Conservation (phyloP, 2,888 invertebrate species). For the Carpatolechia fugitivella region DNA sequence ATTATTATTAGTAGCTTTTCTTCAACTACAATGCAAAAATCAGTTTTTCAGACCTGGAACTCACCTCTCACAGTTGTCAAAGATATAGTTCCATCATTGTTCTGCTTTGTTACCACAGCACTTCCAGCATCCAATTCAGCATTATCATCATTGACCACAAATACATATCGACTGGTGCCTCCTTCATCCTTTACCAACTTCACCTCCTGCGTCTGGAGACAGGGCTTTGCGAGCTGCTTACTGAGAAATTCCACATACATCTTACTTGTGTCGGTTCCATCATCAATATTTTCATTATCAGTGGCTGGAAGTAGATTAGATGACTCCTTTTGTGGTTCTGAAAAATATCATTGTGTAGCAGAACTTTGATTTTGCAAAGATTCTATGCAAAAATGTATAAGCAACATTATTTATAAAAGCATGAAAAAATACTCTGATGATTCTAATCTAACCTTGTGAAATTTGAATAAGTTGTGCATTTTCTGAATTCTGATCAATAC, state of each 20-base stretch:
- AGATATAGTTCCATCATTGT: slow-evolving; percentile 67
- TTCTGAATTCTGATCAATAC: neutral
- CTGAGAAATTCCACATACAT: slow-evolving; percentile 55
- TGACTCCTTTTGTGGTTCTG: slow-evolving; percentile 3
- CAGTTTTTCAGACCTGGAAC: too few relatives aligned
- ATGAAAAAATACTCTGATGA: too few relatives aligned
- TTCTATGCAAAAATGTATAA: too few relatives aligned
- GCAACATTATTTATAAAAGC: too few relatives aligned
- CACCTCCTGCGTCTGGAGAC: slow-evolving; percentile 47
- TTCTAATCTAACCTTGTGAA: neutral
- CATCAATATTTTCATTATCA: slow-evolving; percentile 19
- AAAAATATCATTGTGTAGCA: neutral
- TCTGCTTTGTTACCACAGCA: slow-evolving; percentile 61
- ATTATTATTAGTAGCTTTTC: neutral
- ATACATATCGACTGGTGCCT: slow-evolving; percentile 52
- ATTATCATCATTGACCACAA: slow-evolving; percentile 47
- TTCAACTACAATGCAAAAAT: neutral
- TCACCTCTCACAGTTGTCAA: slow-evolving; percentile 57
- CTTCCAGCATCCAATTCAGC: slow-evolving; percentile 30
- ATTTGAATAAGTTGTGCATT: neutral
- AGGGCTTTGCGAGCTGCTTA: slow-evolving; percentile 45
- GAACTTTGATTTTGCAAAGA: too few relatives aligned
- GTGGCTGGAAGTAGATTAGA: neutral
- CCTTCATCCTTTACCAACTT: slow-evolving; percentile 50
- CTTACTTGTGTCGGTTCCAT: slow-evolving; percentile 37